Conservation (phyloP, 2,888 invertebrate genomes). For the Spodoptera littoralis region DNA sequence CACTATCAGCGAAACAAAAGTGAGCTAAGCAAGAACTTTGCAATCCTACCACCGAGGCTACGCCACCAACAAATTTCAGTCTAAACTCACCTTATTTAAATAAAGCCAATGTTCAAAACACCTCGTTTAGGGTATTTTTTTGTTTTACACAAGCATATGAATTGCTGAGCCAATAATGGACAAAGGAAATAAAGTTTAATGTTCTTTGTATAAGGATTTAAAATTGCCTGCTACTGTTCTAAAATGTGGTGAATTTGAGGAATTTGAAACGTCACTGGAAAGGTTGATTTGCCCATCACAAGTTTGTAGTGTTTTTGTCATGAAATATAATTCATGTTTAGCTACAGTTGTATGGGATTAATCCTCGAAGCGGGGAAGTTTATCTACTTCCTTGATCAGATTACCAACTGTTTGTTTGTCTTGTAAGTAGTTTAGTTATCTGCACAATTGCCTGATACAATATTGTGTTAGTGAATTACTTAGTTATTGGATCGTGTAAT, state of each 20-base stretch:
- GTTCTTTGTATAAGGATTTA: slow-evolving; percentile 18
- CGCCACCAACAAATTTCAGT: slow-evolving; percentile 34
- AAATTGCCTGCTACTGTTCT: slow-evolving; percentile 29
- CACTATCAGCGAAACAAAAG: slow-evolving; percentile 76
- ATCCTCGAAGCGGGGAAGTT: slow-evolving; percentile 16
- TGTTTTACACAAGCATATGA: slow-evolving; percentile 41
- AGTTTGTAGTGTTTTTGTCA: slow-evolving; percentile 48
- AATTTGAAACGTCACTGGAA: slow-evolving; percentile 43
- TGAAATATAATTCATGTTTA: slow-evolving; percentile 47
- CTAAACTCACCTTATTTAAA: slow-evolving; percentile 55
- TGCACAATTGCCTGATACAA: slow-evolving; percentile 5
- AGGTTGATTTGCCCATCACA: slow-evolving; percentile 45
- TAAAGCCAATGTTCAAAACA: slow-evolving; percentile 30
- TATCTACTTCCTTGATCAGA: slow-evolving; percentile 24
- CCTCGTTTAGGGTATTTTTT: slow-evolving; percentile 22
- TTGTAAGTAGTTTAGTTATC: slow-evolving; percentile 25
- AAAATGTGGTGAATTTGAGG: slow-evolving; percentile 46
- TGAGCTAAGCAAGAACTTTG: slow-evolving; percentile 73
- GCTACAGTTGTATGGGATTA: slow-evolving; percentile 19
- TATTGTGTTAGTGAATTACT: slow-evolving; percentile 14
- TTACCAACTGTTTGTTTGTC: slow-evolving; percentile 34
- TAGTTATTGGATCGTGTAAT: slow-evolving; percentile 1
- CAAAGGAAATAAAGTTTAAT: slow-evolving; percentile 41
- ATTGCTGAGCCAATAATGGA: slow-evolving; percentile 17
- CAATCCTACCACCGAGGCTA: slow-evolving; percentile 57